Evolutionary conservation across 1,140 invertebrate species (phyloP), one percentile per base, ranked within the genome.

Genomic region (Ganaspis sp.): DNA sequence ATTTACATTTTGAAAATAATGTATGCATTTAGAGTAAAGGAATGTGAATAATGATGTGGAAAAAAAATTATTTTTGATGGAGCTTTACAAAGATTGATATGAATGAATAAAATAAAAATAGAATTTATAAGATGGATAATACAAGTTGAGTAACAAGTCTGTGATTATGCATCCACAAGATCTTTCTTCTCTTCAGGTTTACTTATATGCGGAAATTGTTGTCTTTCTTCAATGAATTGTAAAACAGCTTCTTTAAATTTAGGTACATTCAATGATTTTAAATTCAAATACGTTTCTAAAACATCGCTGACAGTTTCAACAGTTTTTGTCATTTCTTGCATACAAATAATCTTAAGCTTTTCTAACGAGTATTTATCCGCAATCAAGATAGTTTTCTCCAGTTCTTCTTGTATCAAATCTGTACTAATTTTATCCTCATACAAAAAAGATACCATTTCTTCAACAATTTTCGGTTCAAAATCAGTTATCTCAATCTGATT

Each of bases 401-500:
- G 11, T 0, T 70, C 58, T 12, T 70, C 42, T 64, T 26, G 23
- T 4, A 11, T 26, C 6, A 64, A 29, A 29, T 64, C 23, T 15
- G 12, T n/a, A 15, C 5, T 6, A 4, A 54, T 17, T 29, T 42
- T 23, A 17, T 69, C 71, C 0, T 64, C 54, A n/a, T 77, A 77
- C 0, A 73, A 26, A 29, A 70, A 73, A 6, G 26, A 9, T 1
- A 77, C n/a, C 76, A 77, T 70, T 34, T 8, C 4, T 34, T 70
- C 38, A 5, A 73, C 5, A 6, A 38, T 53, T 0, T 73, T 45
- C 8, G 72, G 58, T 3, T 93, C 92, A 34, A 93, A 89, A 82
- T 94, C 93, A 64, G 87, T 88, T 34, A 94, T 92, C 75, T 92
- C 90, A 2, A 94, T 92, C 58, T 89, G 84, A 79, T 93, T 93